Evolutionary conservation across 2,888 invertebrate species (phyloP).

Genomic region (Brachylomia viminalis): DNA sequence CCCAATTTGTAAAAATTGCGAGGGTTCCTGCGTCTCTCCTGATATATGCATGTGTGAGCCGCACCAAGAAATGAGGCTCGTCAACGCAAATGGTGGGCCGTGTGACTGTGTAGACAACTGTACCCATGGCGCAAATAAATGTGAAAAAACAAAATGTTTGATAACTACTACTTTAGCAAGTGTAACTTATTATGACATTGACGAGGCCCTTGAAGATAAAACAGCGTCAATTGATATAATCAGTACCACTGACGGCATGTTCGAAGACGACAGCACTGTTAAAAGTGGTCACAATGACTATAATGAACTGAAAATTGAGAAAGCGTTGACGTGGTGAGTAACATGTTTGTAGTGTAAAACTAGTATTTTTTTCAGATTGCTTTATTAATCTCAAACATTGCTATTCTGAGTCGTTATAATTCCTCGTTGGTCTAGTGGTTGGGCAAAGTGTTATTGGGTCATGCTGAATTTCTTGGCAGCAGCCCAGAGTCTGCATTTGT

Average conservation of each 20-base stretch:
- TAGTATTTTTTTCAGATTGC: not conserved
- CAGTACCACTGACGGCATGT: not conserved
- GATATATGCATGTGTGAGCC: constrained; percentile 59
- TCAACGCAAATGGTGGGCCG: constrained; percentile 40
- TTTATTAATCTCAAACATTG: too few species aligned
- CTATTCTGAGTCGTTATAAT: not conserved
- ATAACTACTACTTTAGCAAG: constrained; percentile 9
- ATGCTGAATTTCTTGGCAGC: not conserved
- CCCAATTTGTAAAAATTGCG: constrained; percentile 63
- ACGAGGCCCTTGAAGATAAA: not conserved
- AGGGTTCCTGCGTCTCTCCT: constrained; percentile 62
- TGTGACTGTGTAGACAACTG: constrained; percentile 60
- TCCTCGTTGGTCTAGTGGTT: not conserved
- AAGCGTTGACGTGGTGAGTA: constrained; percentile 35
- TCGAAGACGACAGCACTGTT: not conserved
- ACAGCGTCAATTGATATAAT: not conserved
- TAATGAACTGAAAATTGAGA: constrained; percentile 36
- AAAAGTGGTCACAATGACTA: not conserved
- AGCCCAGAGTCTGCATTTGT: not conserved
- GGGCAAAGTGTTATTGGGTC: too few species aligned
- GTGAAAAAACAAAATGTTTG: constrained; percentile 61
- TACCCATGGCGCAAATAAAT: constrained; percentile 29
- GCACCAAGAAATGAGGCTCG: constrained; percentile 33
- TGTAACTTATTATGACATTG: not conserved
- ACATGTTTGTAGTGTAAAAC: not conserved